These are phyloP conservation scores for Penaeus vannamei DNA, from an alignment of 1,140 invertebrate genomes.

Conservation along the genomic window DNA sequence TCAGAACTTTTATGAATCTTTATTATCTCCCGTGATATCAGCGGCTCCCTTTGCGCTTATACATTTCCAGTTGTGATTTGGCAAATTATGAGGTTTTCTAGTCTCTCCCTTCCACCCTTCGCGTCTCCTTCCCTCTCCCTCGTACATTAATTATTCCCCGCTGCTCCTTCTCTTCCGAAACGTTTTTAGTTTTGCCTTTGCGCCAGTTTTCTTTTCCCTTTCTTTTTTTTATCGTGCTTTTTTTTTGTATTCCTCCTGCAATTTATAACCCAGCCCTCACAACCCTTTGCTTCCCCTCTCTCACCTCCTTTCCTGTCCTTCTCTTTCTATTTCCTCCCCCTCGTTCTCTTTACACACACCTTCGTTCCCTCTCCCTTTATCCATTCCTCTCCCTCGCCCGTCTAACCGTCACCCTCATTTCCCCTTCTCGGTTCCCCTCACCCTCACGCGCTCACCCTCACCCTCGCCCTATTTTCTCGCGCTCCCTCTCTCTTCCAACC, in stretches of 20 bases:
- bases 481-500: constrained; percentile 13
- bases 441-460: too few relatives aligned
- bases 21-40: too few relatives aligned
- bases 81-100: too few relatives aligned
- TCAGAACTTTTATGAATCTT: too few relatives aligned
- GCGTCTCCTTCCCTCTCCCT: not conserved
- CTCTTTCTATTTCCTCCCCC: not conserved
- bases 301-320: not conserved
- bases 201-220: not conserved
- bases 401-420: constrained; percentile 2
- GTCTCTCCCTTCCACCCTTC: not conserved
- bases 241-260: constrained; percentile 4
- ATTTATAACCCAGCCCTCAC: not conserved
- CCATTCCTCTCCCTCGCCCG: not conserved
- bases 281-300: too few relatives aligned
- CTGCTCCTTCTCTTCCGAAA: too few relatives aligned
- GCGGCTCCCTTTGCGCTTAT: too few relatives aligned
- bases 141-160: not conserved
- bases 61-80: too few relatives aligned
- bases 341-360: not conserved
- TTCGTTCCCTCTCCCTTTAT: not conserved
- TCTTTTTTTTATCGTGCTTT: not conserved
- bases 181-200: too few relatives aligned
- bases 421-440: not conserved
- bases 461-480: not conserved